Base-by-base conservation (phyloP, 53 echinoderm and acorn worm species). In the Astropecten irregularis region DNA sequence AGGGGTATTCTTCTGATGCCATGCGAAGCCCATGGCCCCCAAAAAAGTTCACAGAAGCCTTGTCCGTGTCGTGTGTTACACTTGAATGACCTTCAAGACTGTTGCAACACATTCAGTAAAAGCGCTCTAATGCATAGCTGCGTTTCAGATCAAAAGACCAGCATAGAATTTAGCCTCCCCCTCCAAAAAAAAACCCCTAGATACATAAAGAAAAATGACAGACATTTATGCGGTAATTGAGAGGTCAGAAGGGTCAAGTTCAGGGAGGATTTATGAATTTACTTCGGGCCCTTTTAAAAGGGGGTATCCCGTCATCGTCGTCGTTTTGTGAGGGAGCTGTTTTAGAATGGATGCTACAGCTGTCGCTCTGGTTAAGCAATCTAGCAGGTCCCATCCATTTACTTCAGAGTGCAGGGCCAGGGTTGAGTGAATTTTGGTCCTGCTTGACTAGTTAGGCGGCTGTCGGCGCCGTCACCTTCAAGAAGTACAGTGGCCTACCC, bases 401-500 rank as follows among this genome's bases (percentile, higher is more conserved):
- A 73, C 35, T 34, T 36, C 23, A 73, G 23, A 40, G 58, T 58
- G 58, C 58, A 58, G 40, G n/a, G 23, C 25, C 25, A 9, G 22
- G 57, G 76, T 76, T 76, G 36, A 76, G 40, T 76, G 59, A 9
- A 58, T 40, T 53, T 27, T 65, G 20, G 57, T 23, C 37, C n/a
- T 58, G 57, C 59, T 25, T 57, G 76, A 58, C 57, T 40, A 15
- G 52, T n/a, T 71, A 6, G 15, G 22, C 15, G 7, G 26, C 74
- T 39, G 51, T 16, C 74, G 26, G 56, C 15, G 11, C 56, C 38
- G 23, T 57, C 20, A 34, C 34, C 18, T 49, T 8, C n/a, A n/a
- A n/a, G 3, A 30, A 47, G 15, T 19, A 6, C 35, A 32, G 7
- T 50, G 71, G 53, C 19, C 33, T 2, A 5, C 11, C 69, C n/a